Evolutionary conservation across 2,797 vertebrate species (phyloP), one percentile per base, ranked within the genome.

Genomic region (Tachyglossus aculeatus): DNA sequence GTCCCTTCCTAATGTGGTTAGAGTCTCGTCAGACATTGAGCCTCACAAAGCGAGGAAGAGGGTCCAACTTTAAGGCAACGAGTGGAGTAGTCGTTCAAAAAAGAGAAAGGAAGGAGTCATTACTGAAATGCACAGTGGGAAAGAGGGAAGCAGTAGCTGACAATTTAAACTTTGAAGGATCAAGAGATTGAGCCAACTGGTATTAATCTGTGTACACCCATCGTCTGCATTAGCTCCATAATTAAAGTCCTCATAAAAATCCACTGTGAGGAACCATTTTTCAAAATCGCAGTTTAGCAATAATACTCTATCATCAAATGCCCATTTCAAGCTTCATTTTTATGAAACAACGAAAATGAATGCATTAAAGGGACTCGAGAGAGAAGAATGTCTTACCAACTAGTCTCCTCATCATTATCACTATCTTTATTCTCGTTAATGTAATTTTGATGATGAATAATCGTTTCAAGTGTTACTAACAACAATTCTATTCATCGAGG

Each of bases 171-270:
- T 66, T 77, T 52, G 67, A 78, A 83, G 67, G 54, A 83, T 71
- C 74, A 87, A 80, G 74, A 70, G 50, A 81, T 7, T 33, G 43
- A 74, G 45, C 62, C 81, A 88, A 88, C 67, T 88, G 85, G 53
- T 85, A 86, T 85, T 86, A 87, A 88, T 89, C 27, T 85, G 55
- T 71, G 67, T 70, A 80, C 16, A 83, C 81, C 67, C 43, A 79
- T 81, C 76, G 79, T 58, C 76, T 77, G 44, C 60, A 81, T 80
- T 82, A 82, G 41, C 63, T 69, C 71, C 55, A 71, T 67, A 84
- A 76, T 86, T 85, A 84, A 83, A 71, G 85, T 43, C 50, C 34
- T 85, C 52, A 72, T 77, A 82, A 89, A 88, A 40, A 79, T 38
- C 31, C 37, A 43, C 59, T 47, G 38, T 72, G 71, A 85, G 56